Evolutionary conservation across 2,113 vertebrate species (phyloP).

Genomic region (Lophotis ruficrista): DNA sequence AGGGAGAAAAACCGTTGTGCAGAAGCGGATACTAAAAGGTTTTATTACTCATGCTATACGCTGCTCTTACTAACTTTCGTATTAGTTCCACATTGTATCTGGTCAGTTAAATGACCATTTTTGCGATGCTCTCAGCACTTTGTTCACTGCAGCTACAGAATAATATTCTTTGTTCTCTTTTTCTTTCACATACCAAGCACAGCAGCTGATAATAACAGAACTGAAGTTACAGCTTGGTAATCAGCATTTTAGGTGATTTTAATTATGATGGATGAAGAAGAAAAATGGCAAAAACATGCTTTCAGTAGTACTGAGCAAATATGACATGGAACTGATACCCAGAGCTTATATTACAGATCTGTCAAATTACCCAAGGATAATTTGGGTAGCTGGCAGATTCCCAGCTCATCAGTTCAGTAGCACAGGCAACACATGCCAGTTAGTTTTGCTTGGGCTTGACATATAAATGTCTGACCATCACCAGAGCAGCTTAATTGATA

Average conservation of each 20-base stretch:
- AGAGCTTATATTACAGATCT: conserved; percentile 64
- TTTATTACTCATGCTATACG: conserved; percentile 22
- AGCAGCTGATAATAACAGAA: conserved; percentile 18
- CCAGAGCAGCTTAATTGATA: conserved; percentile 62
- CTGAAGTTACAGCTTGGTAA: conserved; percentile 21
- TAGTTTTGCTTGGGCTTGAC: conserved; percentile 38
- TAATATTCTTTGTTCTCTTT: background rate
- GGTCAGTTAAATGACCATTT: conserved; percentile 25
- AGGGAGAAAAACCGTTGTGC: conserved; percentile 15
- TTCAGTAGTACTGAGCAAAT: conserved; percentile 40
- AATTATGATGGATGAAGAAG: conserved; percentile 58
- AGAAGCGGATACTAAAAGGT: conserved; percentile 14
- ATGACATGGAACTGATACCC: conserved; percentile 20
- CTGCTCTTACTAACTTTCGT: background rate
- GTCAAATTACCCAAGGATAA: conserved; percentile 46
- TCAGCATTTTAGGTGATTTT: conserved; percentile 53
- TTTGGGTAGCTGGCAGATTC: conserved; percentile 47
- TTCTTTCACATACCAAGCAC: background rate
- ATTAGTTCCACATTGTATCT: conserved; percentile 15
- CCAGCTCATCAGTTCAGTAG: conserved; percentile 47
- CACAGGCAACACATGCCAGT: background rate
- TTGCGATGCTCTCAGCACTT: background rate
- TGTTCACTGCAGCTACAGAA: background rate
- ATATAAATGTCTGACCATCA: conserved; percentile 31
- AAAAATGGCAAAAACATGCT: conserved; percentile 52